These are phyloP conservation scores for Hofmannophila pseudospretella DNA, from an alignment of 2,888 invertebrate species.

Conservation along the genomic window DNA sequence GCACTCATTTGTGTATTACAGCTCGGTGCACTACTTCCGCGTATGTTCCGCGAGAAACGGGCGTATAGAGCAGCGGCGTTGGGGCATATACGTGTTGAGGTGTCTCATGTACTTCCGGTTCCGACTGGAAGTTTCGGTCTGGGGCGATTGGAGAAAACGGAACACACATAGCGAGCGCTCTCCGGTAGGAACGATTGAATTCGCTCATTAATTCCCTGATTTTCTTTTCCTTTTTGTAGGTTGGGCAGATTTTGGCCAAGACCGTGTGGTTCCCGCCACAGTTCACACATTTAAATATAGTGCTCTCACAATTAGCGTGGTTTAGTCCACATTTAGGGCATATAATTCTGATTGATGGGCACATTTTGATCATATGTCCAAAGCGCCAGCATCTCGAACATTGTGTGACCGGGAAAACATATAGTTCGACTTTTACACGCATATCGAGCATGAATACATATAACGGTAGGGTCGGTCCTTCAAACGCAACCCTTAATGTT, in stretches of 20 bases:
- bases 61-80: constrained; percentile 1
- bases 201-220: constrained; percentile 12
- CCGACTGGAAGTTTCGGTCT: no score
- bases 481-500: constrained; percentile 18
- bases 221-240: constrained; percentile 13
- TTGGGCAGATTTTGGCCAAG: constrained; percentile 11
- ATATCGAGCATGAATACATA: constrained; percentile 13
- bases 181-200: constrained; percentile 14
- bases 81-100: not conserved
- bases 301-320: constrained; percentile 14
- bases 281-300: constrained; percentile 10
- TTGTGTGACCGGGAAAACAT: constrained; percentile 19
- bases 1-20: no score
- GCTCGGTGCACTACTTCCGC: no score
- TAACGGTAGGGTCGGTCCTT: constrained; percentile 10
- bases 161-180: constrained; percentile 8
- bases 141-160: not conserved
- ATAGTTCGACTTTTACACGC: constrained; percentile 16
- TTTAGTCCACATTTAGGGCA: constrained; percentile 14
- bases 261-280: constrained; percentile 13
- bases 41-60: no score
- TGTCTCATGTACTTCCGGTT: not conserved
- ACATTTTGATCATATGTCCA: constrained; percentile 11
- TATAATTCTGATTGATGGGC: constrained; percentile 13
- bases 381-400: constrained; percentile 19